Base-by-base conservation (phyloP, 2,113 vertebrate species). In the Illadopsis cleaveri region DNA sequence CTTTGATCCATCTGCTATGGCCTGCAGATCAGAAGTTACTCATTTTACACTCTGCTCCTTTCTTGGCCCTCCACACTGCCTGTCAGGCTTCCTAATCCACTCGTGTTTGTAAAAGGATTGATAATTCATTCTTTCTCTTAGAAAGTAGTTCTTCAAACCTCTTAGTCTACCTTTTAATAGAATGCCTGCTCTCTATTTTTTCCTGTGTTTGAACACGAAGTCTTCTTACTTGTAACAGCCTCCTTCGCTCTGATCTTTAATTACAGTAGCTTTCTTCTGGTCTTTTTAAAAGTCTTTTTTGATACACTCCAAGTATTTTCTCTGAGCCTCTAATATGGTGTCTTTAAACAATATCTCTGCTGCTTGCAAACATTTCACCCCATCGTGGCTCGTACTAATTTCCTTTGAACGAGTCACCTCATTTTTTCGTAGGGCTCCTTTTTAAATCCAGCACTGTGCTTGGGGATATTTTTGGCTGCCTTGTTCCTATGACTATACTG, bases 191-290 rank as follows among this genome's bases (percentile, higher is more conserved):
- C 79, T 92, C 79, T 88, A 42, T 90, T 96, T 93, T 86, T 45
- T 5, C 77, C 77, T 11, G 10, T 96, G 82, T 97, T 96, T 93
- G 95, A 96, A 93, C 91, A 95, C 0, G 7, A 93, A 92, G 64
- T 86, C 86, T 92, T 89, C 95, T 83, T 86, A 57, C 94, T 92
- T 75, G 79, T 93, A 95, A 93, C 84, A 94, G 60, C 86, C 80
- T 96, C 82, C 79, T 96, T 95, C 9, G 2, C 94, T 93, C 88
- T 93, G 91, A 94, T 94, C 91, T 94, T 95, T 97, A 97, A 96
- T 96, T 96, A 86, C 82, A 76, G 76, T 86, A 62, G 88, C 86
- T 93, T 89, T 96, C 86, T 92, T 83, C 94, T 83, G 68, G 94
- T 93, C 95, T 86, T 95, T 97, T 90, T 13, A 44, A 80, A 70